Percentiles rank a stretch among this genome's conserved stretches.
Evolutionary conservation across 37 sponge, comb jelly and placozoan genomes (phyloP).

Genomic region (Eunapius fragilis): DNA sequence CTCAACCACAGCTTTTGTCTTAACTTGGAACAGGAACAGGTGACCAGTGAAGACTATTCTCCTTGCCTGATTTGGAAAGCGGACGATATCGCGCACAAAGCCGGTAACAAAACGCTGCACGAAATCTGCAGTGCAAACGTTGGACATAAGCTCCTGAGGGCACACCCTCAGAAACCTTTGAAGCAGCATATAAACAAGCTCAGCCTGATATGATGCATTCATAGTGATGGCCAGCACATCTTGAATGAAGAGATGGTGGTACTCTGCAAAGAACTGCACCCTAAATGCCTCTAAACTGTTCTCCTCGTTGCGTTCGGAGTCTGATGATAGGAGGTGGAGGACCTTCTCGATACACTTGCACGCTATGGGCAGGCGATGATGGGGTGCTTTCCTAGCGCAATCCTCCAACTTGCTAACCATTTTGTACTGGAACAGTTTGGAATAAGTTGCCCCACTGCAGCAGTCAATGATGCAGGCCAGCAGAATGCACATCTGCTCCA

Average conservation of each 20-base stretch:
- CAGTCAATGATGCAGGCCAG: constrained; percentile 23
- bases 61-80: constrained; percentile 7
- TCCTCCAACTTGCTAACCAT: constrained; percentile 25
- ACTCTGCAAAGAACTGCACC: constrained; percentile 3
- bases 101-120: constrained; percentile 20
- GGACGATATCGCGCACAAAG: constrained; percentile 30
- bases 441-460: not conserved
- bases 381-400: constrained; percentile 22
- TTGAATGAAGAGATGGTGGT: constrained; percentile 46
- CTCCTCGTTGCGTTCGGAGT: not conserved
- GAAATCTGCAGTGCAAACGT: constrained; percentile 34
- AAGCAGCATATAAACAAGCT: constrained; percentile 38
- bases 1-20: constrained; percentile 26
- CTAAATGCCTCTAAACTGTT: not conserved
- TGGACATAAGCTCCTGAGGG: not conserved
- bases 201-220: constrained; percentile 8
- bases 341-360: constrained; percentile 48
- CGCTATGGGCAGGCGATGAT: not conserved
- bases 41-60: constrained; percentile 32
- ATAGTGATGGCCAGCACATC: constrained; percentile 29
- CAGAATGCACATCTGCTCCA: constrained; percentile 23
- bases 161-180: constrained; percentile 33
- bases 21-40: constrained; percentile 43
- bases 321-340: not conserved
- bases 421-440: constrained; percentile 16